These are phyloP conservation scores for Solenodon paradoxus DNA, from an alignment of 2,113 vertebrate species.

Conservation along the genomic window DNA sequence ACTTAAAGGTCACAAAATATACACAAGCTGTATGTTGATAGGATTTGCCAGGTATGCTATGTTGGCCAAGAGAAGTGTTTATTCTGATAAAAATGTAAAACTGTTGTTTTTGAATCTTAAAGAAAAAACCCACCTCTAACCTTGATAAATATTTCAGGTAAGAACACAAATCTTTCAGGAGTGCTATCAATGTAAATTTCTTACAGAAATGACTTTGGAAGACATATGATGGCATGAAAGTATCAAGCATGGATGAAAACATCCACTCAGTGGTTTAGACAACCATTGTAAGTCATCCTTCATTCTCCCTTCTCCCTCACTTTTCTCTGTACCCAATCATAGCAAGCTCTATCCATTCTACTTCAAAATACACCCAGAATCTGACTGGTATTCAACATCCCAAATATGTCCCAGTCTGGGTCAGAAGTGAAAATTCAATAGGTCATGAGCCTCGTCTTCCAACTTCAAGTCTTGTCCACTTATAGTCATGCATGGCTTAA, in stretches of 20 bases:
- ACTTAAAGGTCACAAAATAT: not conserved
- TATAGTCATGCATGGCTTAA: too few relatives aligned
- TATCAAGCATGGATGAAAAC: conserved; percentile 69
- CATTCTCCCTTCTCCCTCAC: not conserved
- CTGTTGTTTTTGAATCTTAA: not conserved
- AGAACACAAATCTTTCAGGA: conserved; percentile 55
- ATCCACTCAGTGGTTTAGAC: not conserved
- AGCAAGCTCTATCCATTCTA: too few relatives aligned
- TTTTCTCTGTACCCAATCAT: not conserved
- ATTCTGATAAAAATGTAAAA: not conserved
- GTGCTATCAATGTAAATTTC: conserved; percentile 68
- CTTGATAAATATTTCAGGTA: conserved; percentile 59
- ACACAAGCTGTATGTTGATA: not conserved
- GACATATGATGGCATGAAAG: conserved; percentile 64
- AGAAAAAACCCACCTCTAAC: conserved; percentile 43
- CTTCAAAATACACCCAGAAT: not conserved
- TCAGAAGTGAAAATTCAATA: not conserved
- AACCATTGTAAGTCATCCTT: not conserved
- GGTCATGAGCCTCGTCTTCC: not conserved
- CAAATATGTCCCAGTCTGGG: not conserved
- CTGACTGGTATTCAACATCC: not conserved
- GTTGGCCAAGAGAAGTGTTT: not conserved
- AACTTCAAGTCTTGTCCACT: not conserved
- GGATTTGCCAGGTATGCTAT: not conserved
- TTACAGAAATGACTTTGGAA: conserved; percentile 68